phyloP scores from a whole-genome alignment of 2,113 vertebrate genomes.

The Pygoscelis antarcticus region DNA sequence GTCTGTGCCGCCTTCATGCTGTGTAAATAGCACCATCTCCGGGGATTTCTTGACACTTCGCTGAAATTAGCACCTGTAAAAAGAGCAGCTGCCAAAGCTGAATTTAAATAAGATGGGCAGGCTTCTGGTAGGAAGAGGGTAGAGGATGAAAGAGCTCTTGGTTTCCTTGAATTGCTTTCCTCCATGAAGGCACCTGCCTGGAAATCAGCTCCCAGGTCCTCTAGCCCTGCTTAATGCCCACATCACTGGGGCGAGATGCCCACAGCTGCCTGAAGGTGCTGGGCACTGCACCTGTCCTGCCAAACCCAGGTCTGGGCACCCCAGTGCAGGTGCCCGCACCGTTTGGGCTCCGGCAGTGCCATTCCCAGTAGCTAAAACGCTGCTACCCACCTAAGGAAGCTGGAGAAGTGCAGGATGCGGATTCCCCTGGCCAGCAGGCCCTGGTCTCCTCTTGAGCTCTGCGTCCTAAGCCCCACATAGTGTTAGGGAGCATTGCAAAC shows the following conservation, averaged over 20 bases:
- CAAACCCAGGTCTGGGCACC: neutral
- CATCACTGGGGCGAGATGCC: neutral
- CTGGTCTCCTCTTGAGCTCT: neutral
- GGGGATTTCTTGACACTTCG: conserved; percentile 5
- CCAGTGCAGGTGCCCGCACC: neutral
- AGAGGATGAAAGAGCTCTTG: neutral
- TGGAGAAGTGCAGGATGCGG: neutral
- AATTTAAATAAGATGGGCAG: neutral
- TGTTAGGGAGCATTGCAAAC: accelerated
- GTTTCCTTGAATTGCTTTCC: neutral
- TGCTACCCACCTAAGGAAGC: neutral
- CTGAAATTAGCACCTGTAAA: conserved; percentile 51
- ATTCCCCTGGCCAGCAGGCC: neutral
- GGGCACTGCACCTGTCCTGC: neutral
- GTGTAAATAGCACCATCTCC: neutral
- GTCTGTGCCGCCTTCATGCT: neutral
- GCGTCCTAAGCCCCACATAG: accelerated
- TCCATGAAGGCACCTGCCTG: neutral
- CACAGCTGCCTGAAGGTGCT: neutral
- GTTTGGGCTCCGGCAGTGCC: neutral
- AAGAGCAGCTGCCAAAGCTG: conserved; percentile 28
- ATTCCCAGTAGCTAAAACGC: neutral
- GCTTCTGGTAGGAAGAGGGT: neutral
- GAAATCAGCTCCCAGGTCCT: neutral
- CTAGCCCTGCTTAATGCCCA: neutral